Base-by-base conservation (phyloP, 2,888 invertebrate genomes). In the Nymphalis polychloros region DNA sequence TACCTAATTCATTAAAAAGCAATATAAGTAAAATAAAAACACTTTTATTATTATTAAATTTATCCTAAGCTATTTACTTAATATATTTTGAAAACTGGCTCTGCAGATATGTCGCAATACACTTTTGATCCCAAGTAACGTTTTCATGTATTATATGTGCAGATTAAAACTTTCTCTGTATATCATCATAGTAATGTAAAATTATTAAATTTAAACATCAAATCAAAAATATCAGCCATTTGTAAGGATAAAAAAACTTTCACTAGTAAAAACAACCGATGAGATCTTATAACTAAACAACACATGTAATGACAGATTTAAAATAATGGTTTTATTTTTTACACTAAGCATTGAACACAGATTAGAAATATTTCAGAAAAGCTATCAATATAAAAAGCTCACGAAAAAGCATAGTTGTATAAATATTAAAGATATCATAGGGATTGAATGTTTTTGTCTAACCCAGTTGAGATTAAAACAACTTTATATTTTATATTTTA, bases 301-400 rank as follows among this genome's bases (percentile, higher is more conserved):
- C 13, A 13, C 55, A 35, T 17, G n/a, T 8, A 55, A n/a, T 35
- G 4, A 57, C 19, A 57, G 57, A 57, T 48, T 55, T 41, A 50
- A 52, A 16, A 53, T 63, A 59, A 65, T 70, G 53, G 55, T 69
- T 41, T 27, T 47, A 47, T 63, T 57, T 68, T 67, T 47, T 62
- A 53, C 67, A 62, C 20, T 53, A 62, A 68, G 53, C 23, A 53
- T 57, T 17, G 35, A 3, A 13, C 57, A 57, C 4, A 20, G n/a
- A 57, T 6, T 13, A 57, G 10, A 1, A 4, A 6, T 19, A n/a
- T 10, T 41, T 41, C 10, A 57, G n/a, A 57, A 41, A 35, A 1
- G 1, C 6, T 19, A 41, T n/a, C 17, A 13, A 10, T 23, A 10
- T n/a, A 31, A 55, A 31, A 55, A 23, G 5, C 5, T 23, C 4